Base-by-base conservation (phyloP, 2,113 vertebrate species). In the Patagioenas fasciata region DNA sequence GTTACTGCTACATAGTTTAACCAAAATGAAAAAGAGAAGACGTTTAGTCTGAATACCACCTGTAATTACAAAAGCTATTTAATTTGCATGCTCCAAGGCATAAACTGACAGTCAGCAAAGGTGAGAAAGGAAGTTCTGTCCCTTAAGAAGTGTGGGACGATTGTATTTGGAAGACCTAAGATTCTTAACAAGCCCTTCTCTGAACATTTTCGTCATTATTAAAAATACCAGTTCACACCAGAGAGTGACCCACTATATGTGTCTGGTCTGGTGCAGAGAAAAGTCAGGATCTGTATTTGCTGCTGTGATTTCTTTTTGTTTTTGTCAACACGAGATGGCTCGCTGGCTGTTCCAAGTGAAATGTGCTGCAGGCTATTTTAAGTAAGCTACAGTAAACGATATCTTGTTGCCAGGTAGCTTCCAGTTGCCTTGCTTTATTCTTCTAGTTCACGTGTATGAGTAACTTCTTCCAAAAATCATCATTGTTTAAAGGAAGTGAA, bases 1-100 rank as follows among this genome's bases (percentile, higher is more conserved):
- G 71, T 82, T 93, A 65, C 10, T 91, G 44, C 74, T 78, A 56
- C 36, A 5, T 85, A 74, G 34, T 78, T 97, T 88, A 94, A 72
- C 21, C 28, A 90, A 65, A 80, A 86, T 54, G 24, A 86, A 80
- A 77, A 83, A 67, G 84, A 56, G 74, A 79, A 51, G 53, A 72
- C 16, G 2, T 84, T 95, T 88, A 87, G 53, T 88, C 62, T 83
- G 78, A 90, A 90, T 80, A 58, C 75, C 42, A 57, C 91, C 81
- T 96, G 81, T 80, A 80, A 79, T 97, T 96, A 91, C 81, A 96
- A 86, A 78, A 92, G 51, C 85, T 75, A 53, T 53, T 92, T 89
- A 93, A 74, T 89, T 47, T 34, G 64, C 29, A 19, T 56, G 81
- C 50, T 91, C 64, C 74, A 79, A 95, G 92, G 88, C 70, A 26